Evolutionary conservation across 2,888 invertebrate species (phyloP), one percentile per base, ranked within the genome.

Genomic region (Agriopis aurantiaria): DNA sequence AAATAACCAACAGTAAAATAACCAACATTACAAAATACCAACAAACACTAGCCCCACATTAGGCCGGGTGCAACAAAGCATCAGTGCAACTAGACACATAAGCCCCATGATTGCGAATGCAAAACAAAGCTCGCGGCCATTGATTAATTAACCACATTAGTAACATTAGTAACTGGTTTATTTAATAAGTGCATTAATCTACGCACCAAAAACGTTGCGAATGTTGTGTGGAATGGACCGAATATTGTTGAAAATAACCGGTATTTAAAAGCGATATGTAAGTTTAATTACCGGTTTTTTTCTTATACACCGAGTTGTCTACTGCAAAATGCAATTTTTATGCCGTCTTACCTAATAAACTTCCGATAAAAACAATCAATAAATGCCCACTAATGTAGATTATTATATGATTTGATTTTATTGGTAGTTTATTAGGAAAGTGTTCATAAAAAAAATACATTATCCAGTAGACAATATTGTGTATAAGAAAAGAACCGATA

Each of bases 61-160:
- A 60, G 8, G 8, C 59, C 65, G 53, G 65, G 65, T 57, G 65
- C 65, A 61, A 0, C 40, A 12, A 51, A 60, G 56, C 65, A 60
- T 60, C 40, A 53, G 51, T 23, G 17, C 48, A 55, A 69, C 70
- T 68, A 75, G 73, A 69, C 69, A 77, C 71, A 79, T 75, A 75
- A 76, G 78, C 75, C 74, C 72, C 74, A 77, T 81, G 73, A 73
- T 74, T 71, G 78, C 72, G 76, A 74, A 77, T 77, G 77, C 82
- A 80, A 83, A 85, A 87, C 83, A 87, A 87, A 80, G 78, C 79
- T 80, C 77, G 77, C 75, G 76, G 74, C 79, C 72, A 86, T 87
- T 91, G 92, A 93, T 93, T 91, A 92, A 92, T 92, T 90, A 88
- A 83, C 77, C 72, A 80, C 88, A 92, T 92, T 90, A 90, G 77